Evolutionary conservation across 53 echinoderm and acorn worm species (phyloP).

Genomic region (Apostichopus leukothele): DNA sequence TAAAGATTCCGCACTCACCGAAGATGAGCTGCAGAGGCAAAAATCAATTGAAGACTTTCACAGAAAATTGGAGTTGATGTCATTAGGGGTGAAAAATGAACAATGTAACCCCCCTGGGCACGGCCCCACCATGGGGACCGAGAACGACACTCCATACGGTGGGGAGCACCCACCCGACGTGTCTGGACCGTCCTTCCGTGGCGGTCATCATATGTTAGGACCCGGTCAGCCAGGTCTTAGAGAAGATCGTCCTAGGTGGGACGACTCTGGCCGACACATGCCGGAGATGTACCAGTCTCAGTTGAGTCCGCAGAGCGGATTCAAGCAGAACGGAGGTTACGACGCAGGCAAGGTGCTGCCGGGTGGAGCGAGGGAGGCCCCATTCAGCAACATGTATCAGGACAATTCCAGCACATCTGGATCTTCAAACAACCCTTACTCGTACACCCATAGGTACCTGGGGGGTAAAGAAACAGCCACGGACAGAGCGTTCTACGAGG

Average conservation of each 20-base stretch:
- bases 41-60: constrained; percentile 11
- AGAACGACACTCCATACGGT: background rate
- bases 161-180: background rate
- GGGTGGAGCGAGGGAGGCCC: background rate
- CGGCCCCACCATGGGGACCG: background rate
- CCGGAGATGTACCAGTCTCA: background rate
- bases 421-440: background rate
- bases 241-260: background rate
- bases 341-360: background rate
- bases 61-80: constrained; percentile 1
- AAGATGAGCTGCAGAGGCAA: background rate
- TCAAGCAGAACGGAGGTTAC: background rate
- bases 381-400: background rate
- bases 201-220: too few species aligned
- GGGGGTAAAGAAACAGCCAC: background rate
- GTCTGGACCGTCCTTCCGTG: background rate
- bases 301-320: background rate
- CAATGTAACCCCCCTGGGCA: background rate
- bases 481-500: constrained; percentile 7
- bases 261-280: background rate
- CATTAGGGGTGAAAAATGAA: background rate
- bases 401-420: constrained; percentile 15
- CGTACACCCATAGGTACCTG: constrained; percentile 2
- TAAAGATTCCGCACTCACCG: background rate
- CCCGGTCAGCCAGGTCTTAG: background rate